Conservation (phyloP, 2,888 invertebrate genomes). For the Linyphia triangularis region DNA sequence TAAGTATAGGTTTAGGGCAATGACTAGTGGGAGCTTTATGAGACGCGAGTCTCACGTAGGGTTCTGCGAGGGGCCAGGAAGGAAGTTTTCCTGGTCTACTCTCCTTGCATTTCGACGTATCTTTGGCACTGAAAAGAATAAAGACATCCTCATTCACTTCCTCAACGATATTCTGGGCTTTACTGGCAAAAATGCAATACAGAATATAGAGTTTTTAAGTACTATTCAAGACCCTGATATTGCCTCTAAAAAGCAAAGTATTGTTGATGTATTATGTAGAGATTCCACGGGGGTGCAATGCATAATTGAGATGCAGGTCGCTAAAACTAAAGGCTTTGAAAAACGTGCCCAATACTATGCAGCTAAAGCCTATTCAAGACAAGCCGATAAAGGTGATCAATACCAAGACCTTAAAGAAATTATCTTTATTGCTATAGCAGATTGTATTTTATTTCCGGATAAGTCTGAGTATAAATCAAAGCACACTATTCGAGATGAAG, state of each 20-base stretch:
- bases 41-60: neutral
- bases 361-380: constrained; percentile 41
- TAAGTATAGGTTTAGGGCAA: neutral
- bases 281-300: neutral
- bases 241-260: constrained; percentile 45
- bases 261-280: constrained; percentile 40
- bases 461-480: constrained; percentile 29
- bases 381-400: constrained; percentile 18
- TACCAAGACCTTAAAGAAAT: constrained; percentile 31
- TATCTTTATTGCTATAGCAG: constrained; percentile 33
- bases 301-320: constrained; percentile 36
- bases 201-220: neutral
- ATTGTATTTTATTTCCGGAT: constrained; percentile 5
- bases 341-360: constrained; percentile 28
- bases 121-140: too few species aligned
- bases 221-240: constrained; percentile 27
- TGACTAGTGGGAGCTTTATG: constrained; percentile 7
- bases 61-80: neutral
- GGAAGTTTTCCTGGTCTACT: constrained; percentile 1
- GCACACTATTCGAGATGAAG: neutral
- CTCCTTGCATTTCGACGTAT: neutral
- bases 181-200: neutral
- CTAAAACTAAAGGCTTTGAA: constrained; percentile 32
- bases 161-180: too few species aligned
- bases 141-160: too few species aligned